phyloP scores from a whole-genome alignment of 2,113 vertebrate species.

The Apodemus speciosus region DNA sequence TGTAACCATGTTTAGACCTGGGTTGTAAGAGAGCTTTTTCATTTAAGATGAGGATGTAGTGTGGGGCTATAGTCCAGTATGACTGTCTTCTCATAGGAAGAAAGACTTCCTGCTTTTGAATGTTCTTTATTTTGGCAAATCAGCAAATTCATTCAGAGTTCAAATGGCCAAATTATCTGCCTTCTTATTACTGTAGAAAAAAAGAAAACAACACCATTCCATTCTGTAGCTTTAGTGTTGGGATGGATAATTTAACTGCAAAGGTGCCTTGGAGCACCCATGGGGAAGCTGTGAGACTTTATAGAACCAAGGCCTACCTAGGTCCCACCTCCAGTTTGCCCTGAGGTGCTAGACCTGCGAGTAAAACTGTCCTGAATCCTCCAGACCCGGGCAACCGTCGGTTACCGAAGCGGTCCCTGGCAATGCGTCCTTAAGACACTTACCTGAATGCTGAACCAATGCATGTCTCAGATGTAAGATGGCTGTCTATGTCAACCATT shows the following conservation, averaged over 20 bases:
- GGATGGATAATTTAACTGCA: neutral
- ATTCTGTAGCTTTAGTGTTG: neutral
- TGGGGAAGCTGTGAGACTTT: neutral
- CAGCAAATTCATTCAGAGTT: neutral
- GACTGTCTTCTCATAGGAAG: neutral
- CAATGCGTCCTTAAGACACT: neutral
- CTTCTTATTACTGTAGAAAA: conserved; percentile 2
- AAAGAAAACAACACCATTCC: neutral
- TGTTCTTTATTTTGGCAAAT: neutral
- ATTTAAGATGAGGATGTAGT: conserved; percentile 12
- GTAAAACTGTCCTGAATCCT: neutral
- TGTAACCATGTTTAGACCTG: neutral
- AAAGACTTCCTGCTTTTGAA: neutral
- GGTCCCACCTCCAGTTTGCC: neutral
- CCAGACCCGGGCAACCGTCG: neutral
- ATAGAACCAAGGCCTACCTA: neutral
- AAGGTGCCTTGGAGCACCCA: neutral
- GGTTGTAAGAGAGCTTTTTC: neutral
- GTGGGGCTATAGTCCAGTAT: neutral
- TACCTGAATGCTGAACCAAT: neutral
- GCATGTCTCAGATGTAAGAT: neutral
- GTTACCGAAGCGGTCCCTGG: neutral
- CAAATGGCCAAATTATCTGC: neutral
- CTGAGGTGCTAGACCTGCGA: neutral
- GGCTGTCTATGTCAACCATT: neutral